These are phyloP conservation scores for Darevskia mixta DNA, from an alignment of 2,797 vertebrate genomes.

Conservation along the genomic window DNA sequence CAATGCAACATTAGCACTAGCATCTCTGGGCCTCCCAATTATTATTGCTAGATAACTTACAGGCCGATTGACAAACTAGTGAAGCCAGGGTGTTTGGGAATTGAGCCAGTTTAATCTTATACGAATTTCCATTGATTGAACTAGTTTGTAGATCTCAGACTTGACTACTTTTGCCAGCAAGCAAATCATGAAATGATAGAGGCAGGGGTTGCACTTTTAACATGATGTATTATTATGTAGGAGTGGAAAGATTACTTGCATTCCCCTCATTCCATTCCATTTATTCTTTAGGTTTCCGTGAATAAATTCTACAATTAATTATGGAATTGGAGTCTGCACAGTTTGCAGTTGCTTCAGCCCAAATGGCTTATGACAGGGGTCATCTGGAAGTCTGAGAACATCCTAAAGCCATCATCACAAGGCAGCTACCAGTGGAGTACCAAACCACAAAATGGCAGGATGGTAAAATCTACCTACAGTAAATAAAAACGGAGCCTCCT, in stretches of 20 bases:
- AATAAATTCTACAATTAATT: neutral
- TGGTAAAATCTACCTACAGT: too few species aligned
- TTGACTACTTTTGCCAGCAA: neutral
- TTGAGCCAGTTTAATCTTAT: constrained; percentile 23
- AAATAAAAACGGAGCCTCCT: too few species aligned
- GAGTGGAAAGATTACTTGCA: neutral
- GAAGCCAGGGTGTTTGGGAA: constrained; percentile 3
- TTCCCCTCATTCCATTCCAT: neutral
- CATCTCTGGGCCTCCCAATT: constrained; percentile 11
- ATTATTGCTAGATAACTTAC: constrained; percentile 7
- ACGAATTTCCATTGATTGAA: constrained; percentile 16
- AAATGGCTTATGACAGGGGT: neutral
- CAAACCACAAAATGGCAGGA: too few species aligned
- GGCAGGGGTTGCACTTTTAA: neutral
- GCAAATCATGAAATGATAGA: neutral
- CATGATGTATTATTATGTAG: neutral
- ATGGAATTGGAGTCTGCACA: neutral
- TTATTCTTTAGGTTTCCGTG: neutral
- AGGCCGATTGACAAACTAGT: constrained; percentile 24
- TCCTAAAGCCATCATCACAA: too few species aligned
- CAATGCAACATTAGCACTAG: neutral
- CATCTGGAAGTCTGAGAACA: too few species aligned
- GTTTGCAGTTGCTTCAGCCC: neutral
- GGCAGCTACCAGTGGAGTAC: too few species aligned
- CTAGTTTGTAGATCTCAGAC: constrained; percentile 7